phyloP scores from a whole-genome alignment of 2,113 vertebrate species.

The Indicator indicator region DNA sequence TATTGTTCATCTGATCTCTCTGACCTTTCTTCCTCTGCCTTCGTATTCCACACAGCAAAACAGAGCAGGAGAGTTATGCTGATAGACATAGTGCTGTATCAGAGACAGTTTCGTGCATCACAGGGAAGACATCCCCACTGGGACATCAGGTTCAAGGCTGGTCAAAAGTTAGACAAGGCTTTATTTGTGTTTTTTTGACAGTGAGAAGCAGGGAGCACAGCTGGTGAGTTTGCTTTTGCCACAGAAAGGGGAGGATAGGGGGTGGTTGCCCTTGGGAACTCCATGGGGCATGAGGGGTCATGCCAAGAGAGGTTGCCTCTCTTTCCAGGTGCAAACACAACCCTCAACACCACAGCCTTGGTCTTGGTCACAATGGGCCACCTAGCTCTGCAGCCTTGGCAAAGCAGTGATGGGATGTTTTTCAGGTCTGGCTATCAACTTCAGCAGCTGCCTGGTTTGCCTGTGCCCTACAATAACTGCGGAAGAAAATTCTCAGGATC shows the following conservation, averaged over 20 bases:
- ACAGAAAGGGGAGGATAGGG: neutral
- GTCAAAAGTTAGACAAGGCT: neutral
- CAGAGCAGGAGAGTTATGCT: neutral
- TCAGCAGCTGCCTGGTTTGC: neutral
- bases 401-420: neutral
- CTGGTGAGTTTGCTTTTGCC: neutral
- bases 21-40: neutral
- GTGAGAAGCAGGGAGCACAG: neutral
- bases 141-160: neutral
- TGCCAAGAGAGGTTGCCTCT: neutral
- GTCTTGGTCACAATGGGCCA: neutral
- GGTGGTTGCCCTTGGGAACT: neutral
- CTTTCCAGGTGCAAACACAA: neutral
- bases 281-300: rapidly evolving
- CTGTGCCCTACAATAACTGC: neutral
- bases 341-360: neutral
- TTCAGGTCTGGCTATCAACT: neutral
- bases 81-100: neutral
- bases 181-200: neutral
- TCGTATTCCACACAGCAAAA: neutral
- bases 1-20: neutral
- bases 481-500: neutral
- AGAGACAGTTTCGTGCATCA: neutral
- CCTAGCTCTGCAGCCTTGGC: neutral
- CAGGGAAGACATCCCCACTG: neutral